Evolutionary conservation across 2,113 vertebrate genomes (phyloP).

Genomic region (Pterocles orientalis): DNA sequence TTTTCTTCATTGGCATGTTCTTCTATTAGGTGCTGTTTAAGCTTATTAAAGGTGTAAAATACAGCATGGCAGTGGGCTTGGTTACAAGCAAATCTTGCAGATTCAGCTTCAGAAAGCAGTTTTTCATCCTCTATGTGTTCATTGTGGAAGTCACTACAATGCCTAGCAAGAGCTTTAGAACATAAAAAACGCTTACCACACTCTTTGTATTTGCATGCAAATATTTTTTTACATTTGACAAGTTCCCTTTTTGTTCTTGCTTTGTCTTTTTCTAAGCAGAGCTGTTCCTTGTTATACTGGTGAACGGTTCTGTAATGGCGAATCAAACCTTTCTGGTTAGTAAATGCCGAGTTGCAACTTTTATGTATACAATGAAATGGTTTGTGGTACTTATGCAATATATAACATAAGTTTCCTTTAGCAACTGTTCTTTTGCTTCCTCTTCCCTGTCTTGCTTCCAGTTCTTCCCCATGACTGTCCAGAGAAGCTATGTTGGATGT

Average conservation of each 20-base stretch:
- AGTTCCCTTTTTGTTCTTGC: constrained; percentile 83
- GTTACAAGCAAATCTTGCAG: constrained; percentile 86
- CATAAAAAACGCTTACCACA: constrained; percentile 84
- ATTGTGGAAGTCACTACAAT: constrained; percentile 82
- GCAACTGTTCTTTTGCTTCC: constrained; percentile 88
- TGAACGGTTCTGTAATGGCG: constrained; percentile 91
- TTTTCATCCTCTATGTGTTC: constrained; percentile 76
- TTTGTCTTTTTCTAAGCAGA: constrained; percentile 89
- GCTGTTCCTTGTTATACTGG: constrained; percentile 90
- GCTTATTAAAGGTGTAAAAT: constrained; percentile 89
- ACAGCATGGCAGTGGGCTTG: constrained; percentile 85
- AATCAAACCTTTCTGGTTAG: constrained; percentile 89
- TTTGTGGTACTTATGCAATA: constrained; percentile 92
- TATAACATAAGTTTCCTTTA: constrained; percentile 91
- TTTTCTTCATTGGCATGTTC: constrained; percentile 77
- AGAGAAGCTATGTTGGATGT: constrained; percentile 58
- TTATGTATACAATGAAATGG: constrained; percentile 95
- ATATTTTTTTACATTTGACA: constrained; percentile 83
- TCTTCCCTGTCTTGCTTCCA: constrained; percentile 80
- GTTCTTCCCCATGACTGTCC: constrained; percentile 75
- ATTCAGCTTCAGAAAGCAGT: constrained; percentile 74
- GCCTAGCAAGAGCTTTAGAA: constrained; percentile 80
- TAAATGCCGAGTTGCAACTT: constrained; percentile 90
- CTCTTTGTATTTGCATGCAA: constrained; percentile 84
- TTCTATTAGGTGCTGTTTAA: constrained; percentile 85